Evolutionary conservation across 2,797 vertebrate genomes (phyloP).

Genomic region (Sebastes baramenuke): DNA sequence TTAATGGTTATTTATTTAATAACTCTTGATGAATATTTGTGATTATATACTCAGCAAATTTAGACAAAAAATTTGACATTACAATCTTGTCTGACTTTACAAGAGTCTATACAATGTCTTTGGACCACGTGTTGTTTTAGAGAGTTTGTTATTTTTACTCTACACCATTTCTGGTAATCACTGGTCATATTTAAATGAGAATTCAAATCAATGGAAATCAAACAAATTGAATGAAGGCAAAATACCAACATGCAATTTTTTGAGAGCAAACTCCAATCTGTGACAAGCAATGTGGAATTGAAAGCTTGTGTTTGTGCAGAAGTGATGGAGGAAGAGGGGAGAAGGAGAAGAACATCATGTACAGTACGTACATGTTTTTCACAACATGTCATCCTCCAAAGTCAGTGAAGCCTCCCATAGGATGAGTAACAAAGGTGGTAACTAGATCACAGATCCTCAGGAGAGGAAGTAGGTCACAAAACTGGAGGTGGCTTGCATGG

Average conservation of each 20-base stretch:
- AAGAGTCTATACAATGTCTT: background rate
- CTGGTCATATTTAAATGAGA: constrained; percentile 19
- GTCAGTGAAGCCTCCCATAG: constrained; percentile 48
- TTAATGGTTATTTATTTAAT: background rate
- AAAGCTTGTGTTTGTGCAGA: background rate
- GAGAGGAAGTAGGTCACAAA: constrained; percentile 48
- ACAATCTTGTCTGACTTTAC: background rate
- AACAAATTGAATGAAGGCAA: background rate
- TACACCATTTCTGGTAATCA: background rate
- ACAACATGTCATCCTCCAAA: constrained; percentile 40
- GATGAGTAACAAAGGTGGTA: constrained; percentile 43
- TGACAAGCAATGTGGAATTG: background rate
- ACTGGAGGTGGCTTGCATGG: constrained; percentile 39
- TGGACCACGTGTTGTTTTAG: background rate
- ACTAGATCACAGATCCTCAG: constrained; percentile 57
- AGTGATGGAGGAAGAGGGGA: background rate
- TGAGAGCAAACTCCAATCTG: background rate
- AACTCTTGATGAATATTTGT: background rate
- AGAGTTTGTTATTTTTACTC: background rate
- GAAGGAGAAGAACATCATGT: background rate
- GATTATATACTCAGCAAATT: background rate
- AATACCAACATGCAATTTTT: constrained; percentile 30
- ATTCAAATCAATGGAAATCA: constrained; percentile 21
- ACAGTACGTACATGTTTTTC: constrained; percentile 68
- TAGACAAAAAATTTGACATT: background rate